Evolutionary conservation across 2,888 invertebrate genomes (phyloP).

Genomic region (Epinotia ramella): DNA sequence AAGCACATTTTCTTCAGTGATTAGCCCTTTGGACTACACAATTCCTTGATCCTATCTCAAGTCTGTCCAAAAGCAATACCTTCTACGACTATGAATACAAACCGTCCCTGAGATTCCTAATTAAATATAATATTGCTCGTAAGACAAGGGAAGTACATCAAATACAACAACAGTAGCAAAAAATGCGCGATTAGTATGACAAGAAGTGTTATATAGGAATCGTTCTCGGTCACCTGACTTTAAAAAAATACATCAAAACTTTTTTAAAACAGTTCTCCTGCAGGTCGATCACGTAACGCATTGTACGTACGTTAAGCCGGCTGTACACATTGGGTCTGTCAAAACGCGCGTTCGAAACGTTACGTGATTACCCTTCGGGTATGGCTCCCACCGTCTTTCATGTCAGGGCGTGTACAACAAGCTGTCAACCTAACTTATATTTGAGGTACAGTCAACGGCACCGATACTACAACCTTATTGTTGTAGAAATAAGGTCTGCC

Average conservation of each 20-base stretch:
- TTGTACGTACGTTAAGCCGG: too few species aligned
- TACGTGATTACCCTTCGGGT: too few species aligned
- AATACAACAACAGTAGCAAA: background rate
- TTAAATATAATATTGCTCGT: slow-evolving; percentile 6
- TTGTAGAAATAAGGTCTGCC: too few species aligned
- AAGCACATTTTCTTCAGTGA: slow-evolving; percentile 14
- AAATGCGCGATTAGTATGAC: background rate
- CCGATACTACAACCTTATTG: too few species aligned
- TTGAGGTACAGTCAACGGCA: too few species aligned
- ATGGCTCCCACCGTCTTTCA: too few species aligned
- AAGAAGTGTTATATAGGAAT: background rate
- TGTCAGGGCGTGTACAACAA: too few species aligned
- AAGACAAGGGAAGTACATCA: background rate
- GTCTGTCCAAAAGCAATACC: background rate
- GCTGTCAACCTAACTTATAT: too few species aligned
- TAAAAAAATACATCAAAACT: background rate
- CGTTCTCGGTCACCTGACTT: background rate
- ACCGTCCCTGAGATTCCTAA: slow-evolving; percentile 10
- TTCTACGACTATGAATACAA: slow-evolving; percentile 4
- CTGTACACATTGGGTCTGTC: too few species aligned
- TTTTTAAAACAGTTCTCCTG: too few species aligned
- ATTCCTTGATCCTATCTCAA: slow-evolving; percentile 20
- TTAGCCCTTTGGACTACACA: slow-evolving; percentile 18
- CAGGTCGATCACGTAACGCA: too few species aligned
- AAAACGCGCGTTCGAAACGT: too few species aligned